Conservation (phyloP, 2,797 vertebrate genomes). For the Sorex maritimensis region DNA sequence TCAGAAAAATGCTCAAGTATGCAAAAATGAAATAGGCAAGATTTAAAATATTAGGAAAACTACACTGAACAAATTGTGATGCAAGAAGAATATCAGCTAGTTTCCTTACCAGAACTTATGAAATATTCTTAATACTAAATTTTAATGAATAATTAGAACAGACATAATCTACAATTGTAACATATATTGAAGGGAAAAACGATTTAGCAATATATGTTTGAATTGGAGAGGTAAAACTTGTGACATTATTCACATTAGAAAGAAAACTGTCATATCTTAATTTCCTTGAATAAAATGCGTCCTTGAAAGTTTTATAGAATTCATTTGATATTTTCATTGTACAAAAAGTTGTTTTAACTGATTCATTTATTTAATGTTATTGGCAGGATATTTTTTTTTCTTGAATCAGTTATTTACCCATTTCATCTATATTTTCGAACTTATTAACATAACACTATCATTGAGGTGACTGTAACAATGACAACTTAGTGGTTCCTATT, state of each 20-base stretch:
- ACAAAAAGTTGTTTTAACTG: not conserved
- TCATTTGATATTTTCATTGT: not conserved
- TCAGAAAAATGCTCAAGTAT: constrained; percentile 24
- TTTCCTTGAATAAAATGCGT: not conserved
- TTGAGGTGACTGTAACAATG: not conserved
- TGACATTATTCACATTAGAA: too few relatives aligned
- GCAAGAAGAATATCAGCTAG: not conserved
- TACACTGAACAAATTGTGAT: not conserved
- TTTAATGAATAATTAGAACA: not conserved
- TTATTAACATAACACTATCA: not conserved
- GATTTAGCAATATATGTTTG: too few relatives aligned
- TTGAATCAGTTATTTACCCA: not conserved
- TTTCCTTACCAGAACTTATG: constrained; percentile 5
- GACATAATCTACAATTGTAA: not conserved
- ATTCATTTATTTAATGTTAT: not conserved
- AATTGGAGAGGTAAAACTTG: too few relatives aligned
- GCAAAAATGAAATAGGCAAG: not conserved
- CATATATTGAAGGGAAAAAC: too few relatives aligned
- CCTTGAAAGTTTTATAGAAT: constrained; percentile 27
- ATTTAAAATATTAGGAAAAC: not conserved
- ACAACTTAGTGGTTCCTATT: not conserved
- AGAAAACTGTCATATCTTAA: too few relatives aligned
- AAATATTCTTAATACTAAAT: not conserved
- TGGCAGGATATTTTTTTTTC: constrained; percentile 7
- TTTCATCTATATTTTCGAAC: constrained; percentile 4